phyloP scores from a whole-genome alignment of 2,113 vertebrate species.

The Calypte anna region DNA sequence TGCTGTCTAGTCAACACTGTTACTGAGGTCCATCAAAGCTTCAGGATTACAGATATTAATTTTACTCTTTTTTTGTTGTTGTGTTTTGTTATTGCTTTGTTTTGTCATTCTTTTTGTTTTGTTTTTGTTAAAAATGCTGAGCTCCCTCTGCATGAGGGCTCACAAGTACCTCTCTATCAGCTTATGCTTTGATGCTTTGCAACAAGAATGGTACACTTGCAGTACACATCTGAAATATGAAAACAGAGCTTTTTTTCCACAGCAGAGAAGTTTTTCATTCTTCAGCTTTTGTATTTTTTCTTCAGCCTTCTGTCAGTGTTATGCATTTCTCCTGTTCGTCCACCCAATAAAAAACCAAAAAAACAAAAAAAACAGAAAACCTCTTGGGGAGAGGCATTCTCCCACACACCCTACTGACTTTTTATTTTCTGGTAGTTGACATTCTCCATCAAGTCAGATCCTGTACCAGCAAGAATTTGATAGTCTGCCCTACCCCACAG shows the following conservation, averaged over 20 bases:
- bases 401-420: neutral
- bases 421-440: neutral
- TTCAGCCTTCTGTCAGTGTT: constrained; percentile 5
- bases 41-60: neutral
- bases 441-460: constrained; percentile 25
- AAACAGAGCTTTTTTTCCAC: neutral
- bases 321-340: neutral
- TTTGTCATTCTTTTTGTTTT: too few species aligned
- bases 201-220: neutral
- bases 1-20: neutral
- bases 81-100: too few species aligned
- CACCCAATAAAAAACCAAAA: neutral
- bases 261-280: neutral
- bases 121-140: neutral
- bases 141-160: neutral
- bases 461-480: constrained; percentile 5
- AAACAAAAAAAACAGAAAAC: neutral
- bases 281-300: neutral
- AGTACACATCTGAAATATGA: neutral
- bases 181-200: neutral
- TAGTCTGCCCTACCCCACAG: neutral
- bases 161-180: neutral
- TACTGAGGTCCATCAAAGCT: neutral
- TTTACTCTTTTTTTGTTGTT: neutral
- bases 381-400: neutral